These are phyloP conservation scores for Stenichneumon culpator DNA, from an alignment of 2,888 invertebrate species.

Conservation along the genomic window DNA sequence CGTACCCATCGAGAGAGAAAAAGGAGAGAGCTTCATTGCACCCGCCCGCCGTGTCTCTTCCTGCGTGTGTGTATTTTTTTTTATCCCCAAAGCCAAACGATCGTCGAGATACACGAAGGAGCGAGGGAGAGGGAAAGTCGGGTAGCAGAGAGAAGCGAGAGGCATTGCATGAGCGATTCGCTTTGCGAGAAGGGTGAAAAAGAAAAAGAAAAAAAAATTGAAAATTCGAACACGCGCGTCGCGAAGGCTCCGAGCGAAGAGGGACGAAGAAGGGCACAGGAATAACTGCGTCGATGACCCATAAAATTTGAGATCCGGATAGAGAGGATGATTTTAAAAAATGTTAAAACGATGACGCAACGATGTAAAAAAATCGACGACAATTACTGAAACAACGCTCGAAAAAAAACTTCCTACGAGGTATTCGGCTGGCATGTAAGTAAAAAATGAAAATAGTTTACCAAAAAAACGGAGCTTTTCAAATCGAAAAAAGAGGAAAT, in stretches of 20 bases:
- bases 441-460: neutral
- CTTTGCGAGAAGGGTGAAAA: conserved; percentile 44
- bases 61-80: conserved; percentile 10
- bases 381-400: neutral
- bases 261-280: conserved; percentile 9
- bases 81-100: conserved; percentile 47
- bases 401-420: neutral
- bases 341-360: neutral
- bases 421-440: neutral
- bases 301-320: conserved; percentile 52
- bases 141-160: conserved; percentile 51
- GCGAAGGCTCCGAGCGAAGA: neutral
- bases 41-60: conserved; percentile 42
- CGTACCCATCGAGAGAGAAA: conserved; percentile 43
- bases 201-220: conserved; percentile 40
- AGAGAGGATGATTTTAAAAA: conserved; percentile 46
- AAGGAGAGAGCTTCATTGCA: conserved; percentile 45
- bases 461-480: no score
- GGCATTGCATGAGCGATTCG: conserved; percentile 51
- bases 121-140: conserved; percentile 48
- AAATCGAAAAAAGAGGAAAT: neutral
- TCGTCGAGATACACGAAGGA: conserved; percentile 13
- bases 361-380: neutral
- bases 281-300: conserved; percentile 55
- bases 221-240: conserved; percentile 53